A percentile compares a stretch with the other conserved stretches of the same genome.
These are phyloP conservation scores for Coregonus suidteri DNA, from an alignment of 2,797 vertebrate species.

Conservation along the genomic window DNA sequence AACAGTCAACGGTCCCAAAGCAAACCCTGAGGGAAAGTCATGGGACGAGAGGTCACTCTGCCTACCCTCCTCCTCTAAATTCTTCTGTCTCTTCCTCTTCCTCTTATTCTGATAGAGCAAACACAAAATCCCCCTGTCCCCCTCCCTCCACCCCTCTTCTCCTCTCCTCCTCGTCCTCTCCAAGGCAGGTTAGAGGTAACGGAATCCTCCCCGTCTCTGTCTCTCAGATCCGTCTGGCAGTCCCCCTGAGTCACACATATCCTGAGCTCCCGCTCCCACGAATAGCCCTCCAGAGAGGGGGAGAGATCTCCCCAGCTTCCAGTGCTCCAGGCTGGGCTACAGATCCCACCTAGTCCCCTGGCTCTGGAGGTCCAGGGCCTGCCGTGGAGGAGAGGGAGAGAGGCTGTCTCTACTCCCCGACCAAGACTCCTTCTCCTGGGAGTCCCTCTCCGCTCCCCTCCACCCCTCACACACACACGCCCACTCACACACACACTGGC, in stretches of 20 bases:
- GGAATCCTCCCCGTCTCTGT: conserved; percentile 51
- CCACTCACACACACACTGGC: conserved; percentile 44
- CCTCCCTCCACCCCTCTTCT: conserved; percentile 62
- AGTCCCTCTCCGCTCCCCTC: conserved; percentile 73
- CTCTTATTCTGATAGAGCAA: neutral
- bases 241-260: conserved; percentile 63
- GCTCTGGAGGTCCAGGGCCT: conserved; percentile 64
- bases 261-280: conserved; percentile 64
- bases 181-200: conserved; percentile 41
- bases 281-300: conserved; percentile 45
- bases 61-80: conserved; percentile 37
- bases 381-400: conserved; percentile 61
- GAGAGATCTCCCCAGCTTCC: conserved; percentile 43
- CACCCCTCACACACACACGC: conserved; percentile 61
- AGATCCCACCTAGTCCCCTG: conserved; percentile 59
- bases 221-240: conserved; percentile 60
- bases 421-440: conserved; percentile 71
- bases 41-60: conserved; percentile 61
- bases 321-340: conserved; percentile 56
- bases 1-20: conserved; percentile 51
- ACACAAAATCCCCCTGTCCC: neutral
- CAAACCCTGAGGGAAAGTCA: conserved; percentile 63
- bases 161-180: conserved; percentile 60
- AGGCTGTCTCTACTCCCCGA: conserved; percentile 68
- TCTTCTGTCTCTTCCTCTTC: conserved; percentile 20